A percentile compares a stretch with the other conserved stretches of the same genome.
phyloP scores from a whole-genome alignment of 1,140 invertebrate genomes.

The Diploscapter pachys region DNA sequence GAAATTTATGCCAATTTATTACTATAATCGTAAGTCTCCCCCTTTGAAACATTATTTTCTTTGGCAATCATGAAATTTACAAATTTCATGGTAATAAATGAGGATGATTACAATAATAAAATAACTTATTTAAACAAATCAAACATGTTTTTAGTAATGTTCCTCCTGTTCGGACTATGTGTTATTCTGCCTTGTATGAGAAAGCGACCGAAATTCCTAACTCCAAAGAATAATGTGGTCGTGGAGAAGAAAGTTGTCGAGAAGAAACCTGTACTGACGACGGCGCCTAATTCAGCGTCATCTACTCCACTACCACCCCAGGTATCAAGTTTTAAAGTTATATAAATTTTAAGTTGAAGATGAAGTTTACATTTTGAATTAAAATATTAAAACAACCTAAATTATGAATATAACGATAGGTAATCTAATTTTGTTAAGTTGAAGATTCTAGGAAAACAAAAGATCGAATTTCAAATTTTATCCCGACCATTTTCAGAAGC shows the following conservation, averaged over 20 bases:
- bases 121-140: neutral
- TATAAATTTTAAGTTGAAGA: neutral
- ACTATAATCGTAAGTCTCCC: slow-evolving; percentile 2
- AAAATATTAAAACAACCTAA: slow-evolving; percentile 7
- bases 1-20: neutral
- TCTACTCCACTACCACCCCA: neutral
- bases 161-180: slow-evolving; percentile 37
- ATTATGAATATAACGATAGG: no score
- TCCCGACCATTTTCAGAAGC: no score
- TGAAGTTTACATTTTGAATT: neutral
- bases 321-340: neutral
- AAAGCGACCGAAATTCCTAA: slow-evolving; percentile 24
- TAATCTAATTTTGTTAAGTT: no score
- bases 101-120: neutral
- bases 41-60: neutral
- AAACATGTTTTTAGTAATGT: slow-evolving; percentile 30
- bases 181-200: slow-evolving; percentile 37
- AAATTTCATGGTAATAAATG: neutral
- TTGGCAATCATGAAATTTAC: neutral
- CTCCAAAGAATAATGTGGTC: slow-evolving; percentile 8
- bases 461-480: no score
- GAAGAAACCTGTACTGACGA: slow-evolving; percentile 9
- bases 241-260: neutral
- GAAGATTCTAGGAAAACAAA: no score
- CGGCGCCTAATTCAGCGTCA: no score